phyloP scores from a whole-genome alignment of 2,797 vertebrate species.

The Oceanodroma leucorhoa region DNA sequence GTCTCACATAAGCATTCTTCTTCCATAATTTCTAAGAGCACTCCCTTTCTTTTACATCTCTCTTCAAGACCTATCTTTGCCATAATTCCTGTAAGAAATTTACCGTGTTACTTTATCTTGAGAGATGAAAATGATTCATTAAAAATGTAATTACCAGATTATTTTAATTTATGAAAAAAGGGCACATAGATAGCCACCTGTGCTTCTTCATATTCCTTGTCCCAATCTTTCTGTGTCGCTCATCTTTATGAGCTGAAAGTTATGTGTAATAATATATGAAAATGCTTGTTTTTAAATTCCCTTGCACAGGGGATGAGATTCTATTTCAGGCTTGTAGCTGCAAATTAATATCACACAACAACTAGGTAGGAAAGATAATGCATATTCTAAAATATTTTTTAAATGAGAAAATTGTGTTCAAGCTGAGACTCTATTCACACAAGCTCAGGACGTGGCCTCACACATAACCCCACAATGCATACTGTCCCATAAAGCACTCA shows the following conservation, averaged over 20 bases:
- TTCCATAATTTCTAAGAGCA: not conserved
- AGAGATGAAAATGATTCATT: not conserved
- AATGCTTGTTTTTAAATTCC: not conserved
- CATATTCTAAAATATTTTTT: not conserved
- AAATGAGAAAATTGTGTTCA: not conserved
- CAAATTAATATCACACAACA: not conserved
- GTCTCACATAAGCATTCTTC: not conserved
- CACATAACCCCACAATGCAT: not conserved
- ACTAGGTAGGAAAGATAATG: not conserved
- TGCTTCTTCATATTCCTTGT: not conserved
- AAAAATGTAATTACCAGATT: not conserved
- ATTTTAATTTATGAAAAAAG: not conserved
- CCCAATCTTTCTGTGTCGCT: not conserved
- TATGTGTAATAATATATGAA: not conserved
- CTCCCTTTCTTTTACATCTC: not conserved
- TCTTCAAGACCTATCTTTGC: not conserved
- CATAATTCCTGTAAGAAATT: not conserved
- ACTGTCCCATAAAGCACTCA: not conserved
- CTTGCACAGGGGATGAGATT: not conserved
- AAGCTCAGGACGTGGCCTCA: not conserved
- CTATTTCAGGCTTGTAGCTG: not conserved
- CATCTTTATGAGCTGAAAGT: not conserved
- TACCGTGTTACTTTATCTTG: not conserved
- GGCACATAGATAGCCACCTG: not conserved
- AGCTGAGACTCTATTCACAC: not conserved